phyloP scores from a whole-genome alignment of 2,797 vertebrate genomes.

The Phoeniculus purpureus region DNA sequence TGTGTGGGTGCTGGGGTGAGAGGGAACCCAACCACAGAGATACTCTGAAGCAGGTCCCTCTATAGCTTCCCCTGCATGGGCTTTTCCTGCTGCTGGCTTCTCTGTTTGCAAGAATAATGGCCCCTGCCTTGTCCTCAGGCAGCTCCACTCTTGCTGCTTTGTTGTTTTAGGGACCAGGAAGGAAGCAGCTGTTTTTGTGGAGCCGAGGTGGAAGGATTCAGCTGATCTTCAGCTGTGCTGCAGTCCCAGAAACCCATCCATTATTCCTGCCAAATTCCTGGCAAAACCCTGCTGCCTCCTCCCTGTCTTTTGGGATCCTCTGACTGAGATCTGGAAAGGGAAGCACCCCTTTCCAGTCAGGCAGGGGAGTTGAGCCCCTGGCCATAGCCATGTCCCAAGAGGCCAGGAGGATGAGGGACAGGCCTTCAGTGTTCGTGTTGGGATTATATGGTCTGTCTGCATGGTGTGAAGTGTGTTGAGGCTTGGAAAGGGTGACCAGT shows the following conservation, averaged over 20 bases:
- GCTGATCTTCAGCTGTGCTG: constrained; percentile 33
- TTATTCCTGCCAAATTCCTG: background rate
- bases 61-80: background rate
- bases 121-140: background rate
- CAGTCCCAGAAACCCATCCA: background rate
- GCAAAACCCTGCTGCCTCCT: background rate
- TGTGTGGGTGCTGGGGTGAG: accelerated
- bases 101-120: background rate
- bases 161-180: constrained; percentile 18
- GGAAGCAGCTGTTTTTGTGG: constrained; percentile 34
- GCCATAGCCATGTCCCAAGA: accelerated
- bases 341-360: background rate
- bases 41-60: background rate
- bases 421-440: accelerated
- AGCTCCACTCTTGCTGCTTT: background rate
- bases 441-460: background rate
- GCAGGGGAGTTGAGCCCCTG: background rate
- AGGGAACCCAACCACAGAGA: background rate
- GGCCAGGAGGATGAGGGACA: background rate
- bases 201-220: background rate
- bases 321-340: background rate
- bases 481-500: background rate
- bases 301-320: background rate
- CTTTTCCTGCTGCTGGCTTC: background rate
- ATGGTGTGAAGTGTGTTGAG: background rate